These are phyloP conservation scores for Tenodera sinensis DNA, from an alignment of 2,888 invertebrate species.

Conservation along the genomic window DNA sequence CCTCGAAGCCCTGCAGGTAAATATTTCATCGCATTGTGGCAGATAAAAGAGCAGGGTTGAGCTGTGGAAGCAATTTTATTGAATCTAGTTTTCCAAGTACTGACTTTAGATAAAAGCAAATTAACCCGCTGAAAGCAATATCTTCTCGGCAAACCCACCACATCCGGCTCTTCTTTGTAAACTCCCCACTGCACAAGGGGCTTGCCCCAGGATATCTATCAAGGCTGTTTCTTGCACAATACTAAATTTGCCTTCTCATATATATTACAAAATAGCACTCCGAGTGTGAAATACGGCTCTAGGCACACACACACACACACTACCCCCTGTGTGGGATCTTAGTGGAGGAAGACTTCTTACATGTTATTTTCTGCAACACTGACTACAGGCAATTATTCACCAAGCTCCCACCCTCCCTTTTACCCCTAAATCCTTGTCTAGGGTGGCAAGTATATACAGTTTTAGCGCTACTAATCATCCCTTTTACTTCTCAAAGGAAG, in stretches of 20 bases:
- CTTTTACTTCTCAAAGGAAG: not conserved
- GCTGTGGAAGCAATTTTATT: not conserved
- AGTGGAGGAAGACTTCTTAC: not conserved
- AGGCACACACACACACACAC: not conserved
- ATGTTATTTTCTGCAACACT: conserved; percentile 22
- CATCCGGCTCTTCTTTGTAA: not conserved
- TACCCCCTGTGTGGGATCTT: not conserved
- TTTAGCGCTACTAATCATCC: not conserved
- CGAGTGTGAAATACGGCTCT: not conserved
- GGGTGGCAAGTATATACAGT: not conserved
- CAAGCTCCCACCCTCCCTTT: not conserved
- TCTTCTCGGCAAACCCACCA: not conserved
- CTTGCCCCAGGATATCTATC: not conserved
- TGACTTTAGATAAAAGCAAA: not conserved
- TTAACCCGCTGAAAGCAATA: not conserved
- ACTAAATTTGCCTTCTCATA: not conserved
- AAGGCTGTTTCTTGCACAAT: not conserved
- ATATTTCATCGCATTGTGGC: too few species aligned
- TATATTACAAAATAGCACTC: not conserved
- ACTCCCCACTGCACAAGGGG: not conserved
- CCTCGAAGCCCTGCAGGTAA: too few species aligned
- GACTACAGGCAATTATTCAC: conserved; percentile 23
- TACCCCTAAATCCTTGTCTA: not conserved
- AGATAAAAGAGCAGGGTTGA: not conserved
- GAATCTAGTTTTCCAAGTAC: not conserved